Percentiles rank a stretch among this genome's conserved stretches.
phyloP scores from a whole-genome alignment of 1,140 invertebrate species.

The Brachionus sp. region DNA sequence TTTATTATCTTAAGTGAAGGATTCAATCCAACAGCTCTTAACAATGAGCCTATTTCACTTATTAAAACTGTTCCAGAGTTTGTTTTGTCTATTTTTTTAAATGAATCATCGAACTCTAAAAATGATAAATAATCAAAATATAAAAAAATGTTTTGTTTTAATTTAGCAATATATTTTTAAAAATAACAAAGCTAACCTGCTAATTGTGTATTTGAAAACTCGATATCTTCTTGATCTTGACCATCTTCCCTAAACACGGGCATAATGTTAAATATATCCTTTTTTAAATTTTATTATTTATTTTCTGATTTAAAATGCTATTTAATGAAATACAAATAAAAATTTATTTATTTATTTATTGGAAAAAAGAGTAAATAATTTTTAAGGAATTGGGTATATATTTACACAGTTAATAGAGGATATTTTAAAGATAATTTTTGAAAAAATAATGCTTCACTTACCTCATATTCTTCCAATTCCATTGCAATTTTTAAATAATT shows the following conservation, averaged over 20 bases:
- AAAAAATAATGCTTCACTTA: background rate
- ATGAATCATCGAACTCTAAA: constrained; percentile 9
- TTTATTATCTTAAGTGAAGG: constrained; percentile 8
- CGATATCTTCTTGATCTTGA: background rate
- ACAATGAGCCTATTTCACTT: constrained; percentile 1
- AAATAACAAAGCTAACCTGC: background rate
- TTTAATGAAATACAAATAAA: too few species aligned
- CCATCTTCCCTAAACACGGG: constrained; percentile 16
- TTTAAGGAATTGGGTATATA: too few species aligned
- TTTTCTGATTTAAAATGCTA: background rate
- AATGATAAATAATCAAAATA: background rate
- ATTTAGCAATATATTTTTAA: background rate
- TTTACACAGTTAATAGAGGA: too few species aligned
- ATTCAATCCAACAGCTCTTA: constrained; percentile 33
- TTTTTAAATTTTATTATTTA: background rate
- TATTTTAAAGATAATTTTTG: background rate
- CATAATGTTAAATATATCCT: constrained; percentile 32
- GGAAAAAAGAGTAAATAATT: too few species aligned
- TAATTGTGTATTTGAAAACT: background rate
- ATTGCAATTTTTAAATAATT: background rate
- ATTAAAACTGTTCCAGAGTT: background rate
- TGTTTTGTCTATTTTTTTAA: constrained; percentile 43
- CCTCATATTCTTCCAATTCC: background rate
- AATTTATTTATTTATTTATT: too few species aligned
- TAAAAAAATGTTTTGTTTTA: background rate